Conservation (phyloP, 2,888 invertebrate genomes). For the Timema cristinae region DNA sequence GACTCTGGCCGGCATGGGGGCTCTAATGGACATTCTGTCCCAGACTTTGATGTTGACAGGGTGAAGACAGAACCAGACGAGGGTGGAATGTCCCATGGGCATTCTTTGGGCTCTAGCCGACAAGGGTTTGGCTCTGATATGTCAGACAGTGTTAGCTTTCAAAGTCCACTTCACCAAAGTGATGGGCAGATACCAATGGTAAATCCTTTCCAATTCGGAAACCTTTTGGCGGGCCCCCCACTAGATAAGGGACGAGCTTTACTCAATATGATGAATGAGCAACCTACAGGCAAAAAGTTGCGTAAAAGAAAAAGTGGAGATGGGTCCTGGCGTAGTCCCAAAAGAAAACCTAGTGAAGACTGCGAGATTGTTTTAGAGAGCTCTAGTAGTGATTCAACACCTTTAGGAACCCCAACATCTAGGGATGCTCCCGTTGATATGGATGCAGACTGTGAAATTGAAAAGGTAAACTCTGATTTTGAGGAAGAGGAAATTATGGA, state of each 20-base stretch:
- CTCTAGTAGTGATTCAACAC: slow-evolving; percentile 55
- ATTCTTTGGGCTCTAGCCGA: slow-evolving; percentile 23
- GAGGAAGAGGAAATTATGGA: slow-evolving; percentile 42
- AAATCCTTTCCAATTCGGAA: slow-evolving; percentile 43
- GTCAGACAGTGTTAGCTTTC: slow-evolving; percentile 38
- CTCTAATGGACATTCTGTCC: slow-evolving; percentile 34
- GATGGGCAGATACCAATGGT: slow-evolving; percentile 44
- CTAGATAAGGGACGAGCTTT: slow-evolving; percentile 19
- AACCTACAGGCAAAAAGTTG: slow-evolving; percentile 38
- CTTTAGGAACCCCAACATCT: slow-evolving; percentile 26
- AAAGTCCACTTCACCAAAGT: slow-evolving; percentile 47
- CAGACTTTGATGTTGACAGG: slow-evolving; percentile 27
- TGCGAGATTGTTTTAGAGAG: slow-evolving; percentile 58
- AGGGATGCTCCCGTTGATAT: slow-evolving; percentile 22
- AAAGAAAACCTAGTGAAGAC: slow-evolving; percentile 55
- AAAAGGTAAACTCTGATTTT: slow-evolving; percentile 31
- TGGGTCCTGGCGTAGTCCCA: slow-evolving; percentile 59
- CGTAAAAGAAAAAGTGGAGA: slow-evolving; percentile 60
- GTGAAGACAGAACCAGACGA: slow-evolving; percentile 29
- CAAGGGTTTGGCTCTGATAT: slow-evolving; percentile 25
- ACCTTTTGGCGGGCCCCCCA: slow-evolving; percentile 46
- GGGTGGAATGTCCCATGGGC: slow-evolving; percentile 18
- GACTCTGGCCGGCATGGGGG: slow-evolving; percentile 25
- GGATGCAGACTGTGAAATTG: slow-evolving; percentile 25
- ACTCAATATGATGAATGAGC: slow-evolving; percentile 21